These are phyloP conservation scores for Diaphora mendica DNA, from an alignment of 2,888 invertebrate species.

Conservation along the genomic window DNA sequence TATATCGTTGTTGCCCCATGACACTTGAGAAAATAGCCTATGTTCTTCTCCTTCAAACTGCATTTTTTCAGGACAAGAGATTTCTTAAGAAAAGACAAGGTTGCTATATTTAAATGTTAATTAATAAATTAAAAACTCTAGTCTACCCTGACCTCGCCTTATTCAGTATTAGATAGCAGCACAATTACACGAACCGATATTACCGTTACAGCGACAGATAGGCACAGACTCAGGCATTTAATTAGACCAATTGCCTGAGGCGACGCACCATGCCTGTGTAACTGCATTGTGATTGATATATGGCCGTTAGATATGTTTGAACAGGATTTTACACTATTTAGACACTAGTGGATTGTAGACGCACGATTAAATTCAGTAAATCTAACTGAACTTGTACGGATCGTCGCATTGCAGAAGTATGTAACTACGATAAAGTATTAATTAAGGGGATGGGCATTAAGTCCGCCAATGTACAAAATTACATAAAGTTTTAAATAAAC, in stretches of 20 bases:
- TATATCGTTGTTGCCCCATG: too few species aligned
- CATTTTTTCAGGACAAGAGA: neutral
- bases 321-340: conserved; percentile 22
- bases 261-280: conserved; percentile 37
- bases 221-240: conserved; percentile 60
- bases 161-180: conserved; percentile 11
- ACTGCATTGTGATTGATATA: conserved; percentile 52
- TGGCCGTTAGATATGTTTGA: conserved; percentile 31
- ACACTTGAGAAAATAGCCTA: too few species aligned
- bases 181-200: conserved; percentile 34
- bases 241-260: conserved; percentile 64
- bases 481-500: too few species aligned
- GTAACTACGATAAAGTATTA: neutral
- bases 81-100: neutral
- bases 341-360: conserved; percentile 15
- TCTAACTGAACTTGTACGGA: neutral
- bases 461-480: too few species aligned
- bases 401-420: neutral
- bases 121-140: neutral
- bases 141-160: neutral
- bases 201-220: conserved; percentile 34
- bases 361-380: conserved; percentile 12
- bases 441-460: too few species aligned
- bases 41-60: neutral
- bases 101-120: neutral